Percentiles rank a stretch among this genome's conserved stretches.
phyloP scores from a whole-genome alignment of 2,888 invertebrate genomes.

The Itoplectis maculator region DNA sequence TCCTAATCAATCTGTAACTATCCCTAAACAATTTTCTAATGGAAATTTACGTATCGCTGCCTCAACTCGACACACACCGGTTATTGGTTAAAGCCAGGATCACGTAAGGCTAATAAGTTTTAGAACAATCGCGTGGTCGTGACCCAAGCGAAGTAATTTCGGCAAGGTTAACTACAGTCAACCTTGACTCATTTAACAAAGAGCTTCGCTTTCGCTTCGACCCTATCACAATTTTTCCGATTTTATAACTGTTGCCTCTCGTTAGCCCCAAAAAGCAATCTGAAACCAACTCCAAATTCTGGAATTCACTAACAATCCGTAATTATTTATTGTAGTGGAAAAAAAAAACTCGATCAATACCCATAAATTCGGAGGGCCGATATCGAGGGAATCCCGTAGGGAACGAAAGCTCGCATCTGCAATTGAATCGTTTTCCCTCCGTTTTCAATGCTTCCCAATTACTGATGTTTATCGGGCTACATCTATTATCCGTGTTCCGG shows the following conservation, averaged over 20 bases:
- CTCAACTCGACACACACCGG: not conserved
- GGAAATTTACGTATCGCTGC: slow-evolving; percentile 37
- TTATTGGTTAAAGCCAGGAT: slow-evolving; percentile 30
- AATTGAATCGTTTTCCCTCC: slow-evolving; percentile 35
- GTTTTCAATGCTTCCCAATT: slow-evolving; percentile 49
- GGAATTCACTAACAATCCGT: not conserved
- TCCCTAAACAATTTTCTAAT: no score
- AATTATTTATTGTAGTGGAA: slow-evolving; percentile 20
- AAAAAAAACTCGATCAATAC: slow-evolving; percentile 14
- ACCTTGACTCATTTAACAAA: slow-evolving; percentile 69
- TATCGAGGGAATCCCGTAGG: not conserved
- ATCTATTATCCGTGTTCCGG: slow-evolving; percentile 29
- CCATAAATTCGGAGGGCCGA: slow-evolving; percentile 13
- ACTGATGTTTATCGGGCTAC: slow-evolving; percentile 48
- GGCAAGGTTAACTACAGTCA: slow-evolving; percentile 66
- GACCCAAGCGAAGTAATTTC: slow-evolving; percentile 61
- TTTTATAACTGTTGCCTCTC: no score
- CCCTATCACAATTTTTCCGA: no score
- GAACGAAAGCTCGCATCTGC: not conserved
- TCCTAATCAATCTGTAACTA: not conserved
- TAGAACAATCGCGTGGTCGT: slow-evolving; percentile 68
- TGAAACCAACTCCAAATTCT: not conserved
- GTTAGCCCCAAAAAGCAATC: not conserved
- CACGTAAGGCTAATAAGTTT: slow-evolving; percentile 63
- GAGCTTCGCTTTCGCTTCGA: not conserved